These are phyloP conservation scores for Oxygymnocypris stewartii DNA, from an alignment of 2,113 vertebrate species.

Conservation along the genomic window DNA sequence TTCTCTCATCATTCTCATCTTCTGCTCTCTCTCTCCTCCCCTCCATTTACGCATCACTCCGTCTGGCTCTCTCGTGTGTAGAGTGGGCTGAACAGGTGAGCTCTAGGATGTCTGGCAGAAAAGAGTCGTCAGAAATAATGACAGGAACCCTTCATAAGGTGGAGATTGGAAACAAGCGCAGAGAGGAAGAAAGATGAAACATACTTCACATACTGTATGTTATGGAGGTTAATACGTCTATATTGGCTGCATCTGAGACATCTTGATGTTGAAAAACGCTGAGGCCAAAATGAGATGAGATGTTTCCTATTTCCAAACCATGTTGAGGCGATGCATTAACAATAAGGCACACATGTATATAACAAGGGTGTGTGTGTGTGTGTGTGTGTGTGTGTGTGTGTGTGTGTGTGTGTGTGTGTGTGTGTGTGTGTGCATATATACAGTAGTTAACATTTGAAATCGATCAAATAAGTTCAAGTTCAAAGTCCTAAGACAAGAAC, in stretches of 20 bases:
- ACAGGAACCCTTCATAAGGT: conserved; percentile 53
- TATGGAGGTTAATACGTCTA: conserved; percentile 34
- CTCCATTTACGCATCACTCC: conserved; percentile 22
- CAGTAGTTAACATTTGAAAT: too few species aligned
- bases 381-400: too few species aligned
- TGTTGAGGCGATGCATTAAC: not conserved
- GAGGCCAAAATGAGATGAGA: conserved; percentile 23
- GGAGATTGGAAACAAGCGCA: not conserved
- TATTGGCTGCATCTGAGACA: conserved; percentile 40
- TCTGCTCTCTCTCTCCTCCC: conserved; percentile 37
- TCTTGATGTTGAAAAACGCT: conserved; percentile 46
- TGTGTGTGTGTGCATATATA: too few species aligned
- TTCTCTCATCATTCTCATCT: conserved; percentile 28
- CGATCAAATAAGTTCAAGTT: too few species aligned
- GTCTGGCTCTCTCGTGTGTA: conserved; percentile 27
- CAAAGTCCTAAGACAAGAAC: too few species aligned
- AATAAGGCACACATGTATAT: too few species aligned
- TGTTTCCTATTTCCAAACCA: not conserved
- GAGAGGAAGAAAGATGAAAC: conserved; percentile 33
- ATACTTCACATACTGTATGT: conserved; percentile 42
- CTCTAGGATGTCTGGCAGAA: conserved; percentile 53
- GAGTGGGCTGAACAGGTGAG: conserved; percentile 53
- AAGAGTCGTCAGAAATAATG: conserved; percentile 63
- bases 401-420: too few species aligned
- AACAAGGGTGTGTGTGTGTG: too few species aligned